A percentile compares a stretch with the other conserved stretches of the same genome.
phyloP scores from a whole-genome alignment of 2,888 invertebrate genomes.

The Drosophila austrosaltans region DNA sequence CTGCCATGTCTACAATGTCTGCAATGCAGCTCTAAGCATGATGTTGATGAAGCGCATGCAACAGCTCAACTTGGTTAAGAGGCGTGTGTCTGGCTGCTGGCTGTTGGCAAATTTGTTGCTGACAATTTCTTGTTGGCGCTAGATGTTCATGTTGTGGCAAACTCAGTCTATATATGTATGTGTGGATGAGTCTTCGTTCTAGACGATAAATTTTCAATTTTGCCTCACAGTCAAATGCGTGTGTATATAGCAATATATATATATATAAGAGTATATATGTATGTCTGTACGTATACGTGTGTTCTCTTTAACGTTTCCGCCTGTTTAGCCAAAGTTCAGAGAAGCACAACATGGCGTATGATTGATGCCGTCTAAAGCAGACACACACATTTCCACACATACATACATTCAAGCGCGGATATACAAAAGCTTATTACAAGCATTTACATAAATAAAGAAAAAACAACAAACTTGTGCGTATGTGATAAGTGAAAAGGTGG shows the following conservation, averaged over 20 bases:
- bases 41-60: slow-evolving; percentile 76
- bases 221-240: slow-evolving; percentile 34
- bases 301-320: slow-evolving; percentile 65
- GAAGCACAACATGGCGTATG: slow-evolving; percentile 69
- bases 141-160: slow-evolving; percentile 62
- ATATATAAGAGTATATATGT: slow-evolving; percentile 20
- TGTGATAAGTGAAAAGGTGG: slow-evolving; percentile 25
- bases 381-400: slow-evolving; percentile 9
- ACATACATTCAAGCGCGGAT: slow-evolving; percentile 10
- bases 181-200: slow-evolving; percentile 52
- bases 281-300: slow-evolving; percentile 20
- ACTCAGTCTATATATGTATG: slow-evolving; percentile 20
- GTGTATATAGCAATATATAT: slow-evolving; percentile 18
- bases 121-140: slow-evolving; percentile 71
- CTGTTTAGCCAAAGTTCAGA: slow-evolving; percentile 70
- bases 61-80: slow-evolving; percentile 67
- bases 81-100: slow-evolving; percentile 50
- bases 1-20: slow-evolving; percentile 66
- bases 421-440: slow-evolving; percentile 51
- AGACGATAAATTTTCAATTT: slow-evolving; percentile 79
- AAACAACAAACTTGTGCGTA: slow-evolving; percentile 27
- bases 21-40: slow-evolving; percentile 71
- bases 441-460: slow-evolving; percentile 57
- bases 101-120: slow-evolving; percentile 65
- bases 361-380: slow-evolving; percentile 70